A percentile compares a stretch with the other conserved stretches of the same genome.
phyloP scores from a whole-genome alignment of 2,113 vertebrate species.

The Ictidomys tridecemlineatus region DNA sequence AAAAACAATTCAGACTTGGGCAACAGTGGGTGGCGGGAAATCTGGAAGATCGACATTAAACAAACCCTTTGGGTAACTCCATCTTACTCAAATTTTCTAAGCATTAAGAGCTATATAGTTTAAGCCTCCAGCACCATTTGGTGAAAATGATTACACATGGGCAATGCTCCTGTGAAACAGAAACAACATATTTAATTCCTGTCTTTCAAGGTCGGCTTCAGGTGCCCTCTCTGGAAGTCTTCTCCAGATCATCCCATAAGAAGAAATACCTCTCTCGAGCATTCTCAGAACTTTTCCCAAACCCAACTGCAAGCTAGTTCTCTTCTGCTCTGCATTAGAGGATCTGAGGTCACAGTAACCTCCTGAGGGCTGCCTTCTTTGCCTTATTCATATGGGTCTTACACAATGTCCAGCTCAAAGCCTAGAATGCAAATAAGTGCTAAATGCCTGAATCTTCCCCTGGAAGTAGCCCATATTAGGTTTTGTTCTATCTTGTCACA shows the following conservation, averaged over 20 bases:
- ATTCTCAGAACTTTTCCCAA: not conserved
- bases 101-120: slow-evolving; percentile 30
- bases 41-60: slow-evolving; percentile 72
- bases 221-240: not conserved
- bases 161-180: not conserved
- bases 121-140: not conserved
- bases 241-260: not conserved
- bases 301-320: not conserved
- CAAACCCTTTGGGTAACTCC: slow-evolving; percentile 69
- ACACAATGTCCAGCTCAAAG: not conserved
- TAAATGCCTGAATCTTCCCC: not conserved
- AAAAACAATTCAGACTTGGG: slow-evolving; percentile 82
- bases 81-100: slow-evolving; percentile 59
- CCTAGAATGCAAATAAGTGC: not conserved
- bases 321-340: not conserved
- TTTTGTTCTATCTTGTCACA: slow-evolving; percentile 11
- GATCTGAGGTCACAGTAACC: not conserved
- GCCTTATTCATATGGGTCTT: not conserved
- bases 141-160: not conserved
- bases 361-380: not conserved
- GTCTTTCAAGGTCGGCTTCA: not conserved
- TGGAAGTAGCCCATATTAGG: not conserved
- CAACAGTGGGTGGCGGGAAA: slow-evolving; percentile 72
- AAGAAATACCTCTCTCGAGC: not conserved
- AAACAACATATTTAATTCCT: not conserved